Evolutionary conservation across 2,888 invertebrate species (phyloP).

Genomic region (Hipparchia semele): DNA sequence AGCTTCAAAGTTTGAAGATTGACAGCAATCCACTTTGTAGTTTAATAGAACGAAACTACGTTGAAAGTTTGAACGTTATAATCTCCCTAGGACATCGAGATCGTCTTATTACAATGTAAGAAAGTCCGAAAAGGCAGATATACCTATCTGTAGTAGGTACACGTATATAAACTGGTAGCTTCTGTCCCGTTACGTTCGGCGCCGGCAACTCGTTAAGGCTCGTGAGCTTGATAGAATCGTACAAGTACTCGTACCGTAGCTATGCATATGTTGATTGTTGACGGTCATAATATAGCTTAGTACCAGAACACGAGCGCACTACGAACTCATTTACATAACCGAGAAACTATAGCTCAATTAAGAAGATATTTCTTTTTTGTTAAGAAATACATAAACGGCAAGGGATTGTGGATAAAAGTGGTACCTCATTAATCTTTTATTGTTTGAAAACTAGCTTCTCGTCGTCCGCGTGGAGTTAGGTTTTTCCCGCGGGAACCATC

Average conservation of each 20-base stretch:
- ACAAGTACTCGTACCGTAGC: not conserved
- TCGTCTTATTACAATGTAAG: not conserved
- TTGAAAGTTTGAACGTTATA: too few relatives aligned
- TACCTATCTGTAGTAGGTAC: not conserved
- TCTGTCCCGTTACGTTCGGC: slow-evolving; percentile 56
- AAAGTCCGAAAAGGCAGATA: slow-evolving; percentile 9
- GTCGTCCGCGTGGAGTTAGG: too few relatives aligned
- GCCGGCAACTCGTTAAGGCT: slow-evolving; percentile 48
- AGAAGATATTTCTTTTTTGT: not conserved
- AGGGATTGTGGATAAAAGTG: too few relatives aligned
- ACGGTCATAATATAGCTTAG: not conserved
- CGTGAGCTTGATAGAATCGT: slow-evolving; percentile 26
- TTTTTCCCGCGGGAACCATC: too few relatives aligned
- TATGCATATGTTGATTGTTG: not conserved
- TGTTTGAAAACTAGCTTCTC: too few relatives aligned
- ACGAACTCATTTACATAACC: slow-evolving; percentile 17
- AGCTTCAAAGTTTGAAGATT: too few relatives aligned
- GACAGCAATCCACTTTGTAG: too few relatives aligned
- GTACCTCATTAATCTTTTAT: too few relatives aligned
- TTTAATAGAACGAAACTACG: too few relatives aligned
- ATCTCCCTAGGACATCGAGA: too few relatives aligned
- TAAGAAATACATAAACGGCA: too few relatives aligned
- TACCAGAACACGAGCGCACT: slow-evolving; percentile 22
- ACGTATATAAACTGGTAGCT: slow-evolving; percentile 31
- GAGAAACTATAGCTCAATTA: not conserved